Evolutionary conservation across 2,888 invertebrate species (phyloP).

Genomic region (Dryocosmus kuriphilus): DNA sequence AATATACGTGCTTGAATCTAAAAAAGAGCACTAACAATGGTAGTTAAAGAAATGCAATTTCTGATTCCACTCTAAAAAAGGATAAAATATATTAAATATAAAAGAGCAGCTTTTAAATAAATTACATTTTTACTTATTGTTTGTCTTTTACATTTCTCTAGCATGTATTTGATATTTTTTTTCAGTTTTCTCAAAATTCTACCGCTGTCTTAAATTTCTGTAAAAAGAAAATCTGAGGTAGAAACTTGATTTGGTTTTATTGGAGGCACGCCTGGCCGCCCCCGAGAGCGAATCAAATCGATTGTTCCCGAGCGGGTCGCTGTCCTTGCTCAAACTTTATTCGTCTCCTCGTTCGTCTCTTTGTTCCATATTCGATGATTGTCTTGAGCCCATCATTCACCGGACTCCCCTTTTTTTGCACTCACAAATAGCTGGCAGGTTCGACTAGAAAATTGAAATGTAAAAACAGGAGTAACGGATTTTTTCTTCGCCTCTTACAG

Average conservation of each 20-base stretch:
- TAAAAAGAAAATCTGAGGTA: conserved; percentile 18
- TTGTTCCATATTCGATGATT: conserved; percentile 41
- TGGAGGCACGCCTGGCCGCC: conserved; percentile 39
- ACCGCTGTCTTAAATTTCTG: background rate
- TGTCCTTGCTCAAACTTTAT: conserved; percentile 39
- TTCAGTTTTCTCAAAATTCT: background rate
- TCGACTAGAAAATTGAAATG: conserved; percentile 23
- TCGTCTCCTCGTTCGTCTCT: conserved; percentile 51
- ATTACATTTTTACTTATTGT: background rate
- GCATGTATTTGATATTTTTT: background rate
- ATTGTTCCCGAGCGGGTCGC: conserved; percentile 40
- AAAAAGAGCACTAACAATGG: background rate
- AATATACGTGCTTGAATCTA: background rate
- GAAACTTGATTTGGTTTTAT: conserved; percentile 13
- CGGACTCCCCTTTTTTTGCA: conserved; percentile 18
- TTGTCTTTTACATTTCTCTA: background rate
- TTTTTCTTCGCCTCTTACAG: conserved; percentile 31
- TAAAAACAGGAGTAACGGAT: conserved; percentile 1
- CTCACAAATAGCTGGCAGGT: conserved; percentile 13
- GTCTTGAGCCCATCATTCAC: conserved; percentile 21
- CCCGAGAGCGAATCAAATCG: conserved; percentile 45
- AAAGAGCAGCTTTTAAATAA: background rate
- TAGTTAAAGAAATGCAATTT: background rate
- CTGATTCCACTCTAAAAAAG: background rate
- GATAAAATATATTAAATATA: background rate